A percentile compares a stretch with the other conserved stretches of the same genome.
phyloP scores from a whole-genome alignment of 1,140 invertebrate species.

The Cyclina sinensis region DNA sequence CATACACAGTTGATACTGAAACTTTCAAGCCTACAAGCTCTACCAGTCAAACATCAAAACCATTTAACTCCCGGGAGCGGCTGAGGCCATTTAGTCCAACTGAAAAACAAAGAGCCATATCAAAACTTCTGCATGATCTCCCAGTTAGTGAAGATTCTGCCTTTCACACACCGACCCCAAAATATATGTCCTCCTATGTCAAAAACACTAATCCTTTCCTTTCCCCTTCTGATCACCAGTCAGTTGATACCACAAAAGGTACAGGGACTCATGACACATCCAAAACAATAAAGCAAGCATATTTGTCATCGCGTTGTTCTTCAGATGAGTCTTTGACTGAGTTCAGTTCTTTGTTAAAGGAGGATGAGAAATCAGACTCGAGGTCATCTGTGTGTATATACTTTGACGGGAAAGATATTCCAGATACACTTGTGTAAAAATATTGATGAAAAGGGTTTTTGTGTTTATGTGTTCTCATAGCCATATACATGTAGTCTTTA shows the following conservation, averaged over 20 bases:
- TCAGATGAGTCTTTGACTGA: slow-evolving; percentile 90
- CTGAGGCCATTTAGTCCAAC: slow-evolving; percentile 52
- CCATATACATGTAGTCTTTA: no score
- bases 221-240: not conserved
- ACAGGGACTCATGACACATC: slow-evolving; percentile 51
- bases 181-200: slow-evolving; percentile 62
- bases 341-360: slow-evolving; percentile 88
- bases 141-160: slow-evolving; percentile 42
- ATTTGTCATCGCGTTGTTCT: slow-evolving; percentile 87
- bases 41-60: slow-evolving; percentile 60
- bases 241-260: not conserved
- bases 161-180: slow-evolving; percentile 24
- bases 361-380: slow-evolving; percentile 88
- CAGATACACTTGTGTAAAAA: slow-evolving; percentile 91
- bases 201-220: slow-evolving; percentile 50
- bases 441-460: no score
- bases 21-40: slow-evolving; percentile 60
- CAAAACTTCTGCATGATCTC: slow-evolving; percentile 42
- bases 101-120: slow-evolving; percentile 27
- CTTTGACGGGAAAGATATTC: slow-evolving; percentile 91
- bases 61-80: slow-evolving; percentile 59
- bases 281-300: slow-evolving; percentile 87
- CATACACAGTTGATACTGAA: slow-evolving; percentile 37
- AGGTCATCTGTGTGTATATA: slow-evolving; percentile 91
- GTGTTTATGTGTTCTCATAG: no score